Evolutionary conservation across 1,140 invertebrate genomes (phyloP), one percentile per base, ranked within the genome.

Genomic region (Trichonephila clavata): DNA sequence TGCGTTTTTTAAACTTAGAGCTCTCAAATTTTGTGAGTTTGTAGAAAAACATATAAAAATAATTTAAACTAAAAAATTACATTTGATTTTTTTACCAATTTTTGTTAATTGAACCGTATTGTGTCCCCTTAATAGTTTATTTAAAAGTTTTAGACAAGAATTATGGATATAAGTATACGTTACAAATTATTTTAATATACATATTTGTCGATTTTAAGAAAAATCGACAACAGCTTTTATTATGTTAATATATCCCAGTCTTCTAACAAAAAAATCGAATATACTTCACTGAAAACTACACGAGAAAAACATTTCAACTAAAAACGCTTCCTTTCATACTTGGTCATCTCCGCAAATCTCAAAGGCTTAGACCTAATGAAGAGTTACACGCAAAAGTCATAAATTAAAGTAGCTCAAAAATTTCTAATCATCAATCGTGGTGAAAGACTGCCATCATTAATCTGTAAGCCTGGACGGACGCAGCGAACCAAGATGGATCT

Each of bases 401-500:
- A 77, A 71, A 89, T 89, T 89, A 89, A 89, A 89, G 32, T 20
- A 20, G 21, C 43, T 43, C 20, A 89, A 89, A 71, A 77, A 71
- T 71, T 71, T 68, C 39, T 27, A 57, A 71, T 77, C 65, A 89
- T 89, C 87, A 39, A 89, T 89, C 65, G 39, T 68, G 20, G 39
- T 39, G 21, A 63, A 71, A 59, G 43, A 39, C n/a, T 14, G 39
- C 65, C 8, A 16, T 27, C 63, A 89, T 89, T 77, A 89, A 89
- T 89, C 65, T 77, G 27, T 57, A 57, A 65, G 68, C n/a, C 24
- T 27, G 27, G 68, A 71, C 10, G 13, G 84, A 13, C 59, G 27
- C 84, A 61, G 87, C 21, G 60, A 39, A 27, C 14, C 21, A 10
- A 71, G 87, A 89, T 71, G 63, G 65, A 89, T 87, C 16, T 87